A percentile compares a stretch with the other conserved stretches of the same genome.
phyloP scores from a whole-genome alignment of 2,888 invertebrate genomes.

The Phlogophora meticulosa region DNA sequence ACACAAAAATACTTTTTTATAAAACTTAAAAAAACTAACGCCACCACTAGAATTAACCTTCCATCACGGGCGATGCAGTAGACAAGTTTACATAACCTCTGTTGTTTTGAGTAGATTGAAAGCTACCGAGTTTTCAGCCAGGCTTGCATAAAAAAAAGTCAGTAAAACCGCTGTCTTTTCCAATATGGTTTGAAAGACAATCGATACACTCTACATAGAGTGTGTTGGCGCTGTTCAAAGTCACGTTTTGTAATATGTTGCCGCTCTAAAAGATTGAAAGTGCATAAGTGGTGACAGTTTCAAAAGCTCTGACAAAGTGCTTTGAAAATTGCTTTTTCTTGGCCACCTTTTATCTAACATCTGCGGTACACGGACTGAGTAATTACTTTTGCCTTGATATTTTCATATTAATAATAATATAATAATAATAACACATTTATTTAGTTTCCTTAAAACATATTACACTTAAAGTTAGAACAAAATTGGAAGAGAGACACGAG shows the following conservation, averaged over 20 bases:
- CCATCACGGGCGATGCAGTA: not conserved
- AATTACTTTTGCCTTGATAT: slow-evolving; percentile 2
- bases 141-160: slow-evolving; percentile 5
- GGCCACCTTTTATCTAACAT: not conserved
- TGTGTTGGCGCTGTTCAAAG: slow-evolving; percentile 16
- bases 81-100: slow-evolving; percentile 8
- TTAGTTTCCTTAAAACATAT: too few relatives aligned
- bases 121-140: not conserved
- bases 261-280: slow-evolving; percentile 41
- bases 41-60: not conserved
- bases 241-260: slow-evolving; percentile 26
- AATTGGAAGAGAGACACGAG: too few relatives aligned
- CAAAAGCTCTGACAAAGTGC: slow-evolving; percentile 31
- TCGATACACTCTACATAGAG: slow-evolving; percentile 23
- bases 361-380: slow-evolving; percentile 5
- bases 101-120: slow-evolving; percentile 25
- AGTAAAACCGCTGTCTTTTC: slow-evolving; percentile 1
- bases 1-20: too few relatives aligned
- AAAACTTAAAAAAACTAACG: too few relatives aligned
- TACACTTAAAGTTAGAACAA: too few relatives aligned
- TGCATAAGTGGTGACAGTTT: slow-evolving; percentile 41
- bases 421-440: too few relatives aligned
- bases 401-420: not conserved
- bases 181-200: slow-evolving; percentile 14
- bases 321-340: slow-evolving; percentile 31